Conservation (phyloP, 2,797 vertebrate genomes). For the Cetoscarus ocellatus region DNA sequence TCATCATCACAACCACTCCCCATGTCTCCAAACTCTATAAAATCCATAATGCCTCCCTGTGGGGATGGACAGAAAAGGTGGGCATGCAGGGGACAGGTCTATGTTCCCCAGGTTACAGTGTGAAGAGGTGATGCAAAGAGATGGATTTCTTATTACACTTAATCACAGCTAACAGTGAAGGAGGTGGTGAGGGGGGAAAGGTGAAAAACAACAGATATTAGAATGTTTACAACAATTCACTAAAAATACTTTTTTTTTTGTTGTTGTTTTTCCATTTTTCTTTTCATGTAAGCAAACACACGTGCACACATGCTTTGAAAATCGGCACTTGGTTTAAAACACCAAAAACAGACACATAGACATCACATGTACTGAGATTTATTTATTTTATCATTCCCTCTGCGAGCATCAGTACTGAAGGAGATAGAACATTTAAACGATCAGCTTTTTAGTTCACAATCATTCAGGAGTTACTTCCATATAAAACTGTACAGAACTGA, state of each 20-base stretch:
- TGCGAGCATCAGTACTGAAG: background rate
- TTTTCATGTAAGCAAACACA: background rate
- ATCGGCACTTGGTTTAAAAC: background rate
- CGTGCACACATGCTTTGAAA: background rate
- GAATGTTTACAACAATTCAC: background rate
- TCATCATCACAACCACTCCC: constrained; percentile 58
- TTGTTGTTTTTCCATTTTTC: background rate
- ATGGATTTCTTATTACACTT: constrained; percentile 74
- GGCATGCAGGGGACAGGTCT: background rate
- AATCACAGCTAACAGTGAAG: constrained; percentile 30
- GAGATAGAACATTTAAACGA: background rate
- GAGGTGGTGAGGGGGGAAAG: background rate
- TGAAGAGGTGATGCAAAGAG: constrained; percentile 55
- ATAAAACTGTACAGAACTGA: background rate
- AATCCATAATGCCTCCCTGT: constrained; percentile 46
- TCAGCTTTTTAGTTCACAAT: background rate
- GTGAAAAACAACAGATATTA: background rate
- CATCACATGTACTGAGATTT: background rate
- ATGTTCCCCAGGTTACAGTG: constrained; percentile 50
- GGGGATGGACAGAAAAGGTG: background rate
- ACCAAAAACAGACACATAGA: background rate
- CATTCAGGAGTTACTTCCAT: background rate
- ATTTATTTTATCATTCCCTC: background rate
- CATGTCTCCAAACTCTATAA: constrained; percentile 29
- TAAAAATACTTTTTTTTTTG: background rate